Evolutionary conservation across 2,888 invertebrate genomes (phyloP), one percentile per base, ranked within the genome.

Genomic region (Lasius fuliginosus): DNA sequence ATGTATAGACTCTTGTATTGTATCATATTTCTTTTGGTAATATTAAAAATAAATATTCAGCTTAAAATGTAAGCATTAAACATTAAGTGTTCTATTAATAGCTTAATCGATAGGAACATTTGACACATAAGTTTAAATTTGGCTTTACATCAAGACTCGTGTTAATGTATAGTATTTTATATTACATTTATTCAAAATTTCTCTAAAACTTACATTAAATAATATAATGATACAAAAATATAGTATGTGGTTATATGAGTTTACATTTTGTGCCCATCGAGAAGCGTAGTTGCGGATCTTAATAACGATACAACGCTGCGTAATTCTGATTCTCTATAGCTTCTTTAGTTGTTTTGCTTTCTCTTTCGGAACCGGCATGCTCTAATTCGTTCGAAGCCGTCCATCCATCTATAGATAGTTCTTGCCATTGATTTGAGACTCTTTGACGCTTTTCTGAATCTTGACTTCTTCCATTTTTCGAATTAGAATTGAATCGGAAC

Each of bases 361-460:
- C 94, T 94, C 94, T 94, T 94, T 94, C 94, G 94, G 94, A 94
- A 94, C 94, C 94, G 94, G 94, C 94, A 94, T 93, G 94, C 94
- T 94, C 94, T 94, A 94, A 93, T 94, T 94, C 93, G 86, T 93
- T 92, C 90, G 88, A 89, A 90, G 88, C 87, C 82, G 64, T 88
- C 82, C 87, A 83, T 85, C 85, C 69, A 76, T 89, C 85, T 69
- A 82, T 85, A 64, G 76, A 81, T 81, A 67, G 42, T 30, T 68
- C 30, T 58, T 56, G 30, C 65, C 18, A 36, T 73, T 71, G 27
- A 33, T 11, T 68, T 42, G 12, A 53, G 27, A 36, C 30, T 53
- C 53, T 83, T 58, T 89, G 42, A 58, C 18, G 30, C 27, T 75
- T 58, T 68, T 68, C 42, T 42, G 42, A 23, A 77, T 68, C 0